phyloP scores from a whole-genome alignment of 2,113 vertebrate genomes.

The Equus quagga region DNA sequence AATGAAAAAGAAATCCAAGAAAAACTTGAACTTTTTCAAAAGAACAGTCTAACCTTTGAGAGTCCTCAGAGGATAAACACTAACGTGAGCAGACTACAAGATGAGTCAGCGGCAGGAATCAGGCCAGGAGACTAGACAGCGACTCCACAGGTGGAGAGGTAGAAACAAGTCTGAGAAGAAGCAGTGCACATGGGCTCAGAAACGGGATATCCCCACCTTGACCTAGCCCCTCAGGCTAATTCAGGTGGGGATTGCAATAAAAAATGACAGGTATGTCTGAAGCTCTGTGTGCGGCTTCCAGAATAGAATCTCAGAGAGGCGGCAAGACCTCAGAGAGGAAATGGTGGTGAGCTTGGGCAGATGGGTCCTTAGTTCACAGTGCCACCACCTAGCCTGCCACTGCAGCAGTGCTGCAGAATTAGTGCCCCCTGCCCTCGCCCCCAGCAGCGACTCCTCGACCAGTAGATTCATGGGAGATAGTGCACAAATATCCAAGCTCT shows the following conservation, averaged over 20 bases:
- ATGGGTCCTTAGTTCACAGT: neutral
- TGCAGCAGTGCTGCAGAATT: neutral
- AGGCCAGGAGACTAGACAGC: neutral
- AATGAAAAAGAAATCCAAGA: neutral
- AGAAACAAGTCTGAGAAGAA: neutral
- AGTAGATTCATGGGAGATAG: neutral
- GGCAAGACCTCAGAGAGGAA: neutral
- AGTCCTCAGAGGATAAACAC: neutral
- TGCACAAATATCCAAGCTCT: neutral
- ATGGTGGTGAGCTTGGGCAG: neutral
- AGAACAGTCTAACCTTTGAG: neutral
- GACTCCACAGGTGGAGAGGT: neutral
- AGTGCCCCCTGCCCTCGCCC: neutral
- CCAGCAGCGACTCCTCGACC: neutral
- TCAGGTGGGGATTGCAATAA: neutral
- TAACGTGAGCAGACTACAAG: neutral
- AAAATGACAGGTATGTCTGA: neutral
- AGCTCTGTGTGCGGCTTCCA: neutral
- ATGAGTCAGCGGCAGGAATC: neutral
- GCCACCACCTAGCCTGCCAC: neutral
- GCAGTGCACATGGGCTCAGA: neutral
- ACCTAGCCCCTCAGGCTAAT: neutral
- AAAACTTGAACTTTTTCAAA: neutral
- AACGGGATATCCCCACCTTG: neutral
- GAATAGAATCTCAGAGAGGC: neutral